Percentiles rank a stretch among this genome's conserved stretches.
phyloP scores from a whole-genome alignment of 2,113 vertebrate genomes.

The Cephalopholis sonnerati region DNA sequence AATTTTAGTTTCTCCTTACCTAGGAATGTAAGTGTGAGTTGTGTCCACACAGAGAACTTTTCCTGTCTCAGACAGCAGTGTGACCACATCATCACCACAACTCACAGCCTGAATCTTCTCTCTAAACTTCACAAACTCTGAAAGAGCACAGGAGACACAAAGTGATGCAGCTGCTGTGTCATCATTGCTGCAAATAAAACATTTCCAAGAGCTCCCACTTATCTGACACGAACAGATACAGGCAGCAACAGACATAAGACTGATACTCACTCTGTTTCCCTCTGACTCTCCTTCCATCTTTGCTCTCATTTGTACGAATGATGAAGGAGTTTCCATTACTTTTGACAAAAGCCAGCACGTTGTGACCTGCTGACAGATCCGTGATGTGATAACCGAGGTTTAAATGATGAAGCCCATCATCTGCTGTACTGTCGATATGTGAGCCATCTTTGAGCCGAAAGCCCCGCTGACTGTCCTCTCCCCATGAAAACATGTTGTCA shows the following conservation, averaged over 20 bases:
- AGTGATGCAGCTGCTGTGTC: not conserved
- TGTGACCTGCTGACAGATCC: conserved; percentile 29
- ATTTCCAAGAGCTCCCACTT: too few relatives aligned
- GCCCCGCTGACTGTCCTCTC: conserved; percentile 56
- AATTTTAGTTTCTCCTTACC: conserved; percentile 25
- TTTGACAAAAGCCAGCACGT: conserved; percentile 42
- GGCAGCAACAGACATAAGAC: not conserved
- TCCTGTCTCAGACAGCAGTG: conserved; percentile 57
- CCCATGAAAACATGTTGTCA: conserved; percentile 60
- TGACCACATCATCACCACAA: conserved; percentile 45
- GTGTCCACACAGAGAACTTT: conserved; percentile 40
- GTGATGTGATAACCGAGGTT: not conserved
- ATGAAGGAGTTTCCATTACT: conserved; percentile 40
- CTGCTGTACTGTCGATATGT: rapidly evolving
- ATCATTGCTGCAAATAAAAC: not conserved
- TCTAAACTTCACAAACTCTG: conserved; percentile 49
- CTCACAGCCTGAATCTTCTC: conserved; percentile 58
- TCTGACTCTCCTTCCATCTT: conserved; percentile 37
- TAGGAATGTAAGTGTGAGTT: not conserved
- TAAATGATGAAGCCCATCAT: not conserved
- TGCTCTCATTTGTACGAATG: conserved; percentile 1
- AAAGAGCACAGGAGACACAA: not conserved
- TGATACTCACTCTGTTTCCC: conserved; percentile 64
- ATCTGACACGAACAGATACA: too few relatives aligned
- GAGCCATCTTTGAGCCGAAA: conserved; percentile 11